Conservation (phyloP, 2,113 vertebrate species). For the Scopus umbretta region DNA sequence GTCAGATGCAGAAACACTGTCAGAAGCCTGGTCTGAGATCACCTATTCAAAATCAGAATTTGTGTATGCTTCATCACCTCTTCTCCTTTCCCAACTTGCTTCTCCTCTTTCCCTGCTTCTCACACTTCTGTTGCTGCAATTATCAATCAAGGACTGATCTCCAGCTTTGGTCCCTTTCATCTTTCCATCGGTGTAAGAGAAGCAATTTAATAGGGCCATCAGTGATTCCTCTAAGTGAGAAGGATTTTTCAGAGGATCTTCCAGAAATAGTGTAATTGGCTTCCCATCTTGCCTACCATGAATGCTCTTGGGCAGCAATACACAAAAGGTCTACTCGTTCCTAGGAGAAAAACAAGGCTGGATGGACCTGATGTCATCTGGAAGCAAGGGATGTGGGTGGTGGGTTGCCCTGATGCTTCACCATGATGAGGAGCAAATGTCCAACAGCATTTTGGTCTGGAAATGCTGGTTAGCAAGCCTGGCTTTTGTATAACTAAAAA, state of each 20-base stretch:
- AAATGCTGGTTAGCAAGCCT: not conserved
- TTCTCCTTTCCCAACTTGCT: not conserved
- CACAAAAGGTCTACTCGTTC: accelerated
- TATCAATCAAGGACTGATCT: not conserved
- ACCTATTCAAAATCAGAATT: not conserved
- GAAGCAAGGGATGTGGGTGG: not conserved
- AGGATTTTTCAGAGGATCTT: not conserved
- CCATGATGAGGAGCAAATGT: accelerated
- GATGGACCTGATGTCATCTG: not conserved
- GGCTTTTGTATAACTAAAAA: not conserved
- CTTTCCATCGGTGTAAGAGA: not conserved
- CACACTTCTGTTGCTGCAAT: not conserved
- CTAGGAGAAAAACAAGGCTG: not conserved
- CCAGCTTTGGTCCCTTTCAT: not conserved
- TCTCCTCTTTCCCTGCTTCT: not conserved
- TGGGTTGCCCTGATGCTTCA: not conserved
- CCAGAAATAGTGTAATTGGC: not conserved
- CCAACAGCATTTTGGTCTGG: not conserved
- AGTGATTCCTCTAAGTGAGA: not conserved
- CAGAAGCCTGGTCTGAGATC: not conserved
- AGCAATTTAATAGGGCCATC: not conserved
- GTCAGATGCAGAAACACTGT: not conserved
- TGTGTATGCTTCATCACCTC: not conserved
- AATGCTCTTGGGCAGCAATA: not conserved
- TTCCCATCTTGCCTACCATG: not conserved